These are phyloP conservation scores for Morpho achilles DNA, from an alignment of 2,888 invertebrate species.

Conservation along the genomic window DNA sequence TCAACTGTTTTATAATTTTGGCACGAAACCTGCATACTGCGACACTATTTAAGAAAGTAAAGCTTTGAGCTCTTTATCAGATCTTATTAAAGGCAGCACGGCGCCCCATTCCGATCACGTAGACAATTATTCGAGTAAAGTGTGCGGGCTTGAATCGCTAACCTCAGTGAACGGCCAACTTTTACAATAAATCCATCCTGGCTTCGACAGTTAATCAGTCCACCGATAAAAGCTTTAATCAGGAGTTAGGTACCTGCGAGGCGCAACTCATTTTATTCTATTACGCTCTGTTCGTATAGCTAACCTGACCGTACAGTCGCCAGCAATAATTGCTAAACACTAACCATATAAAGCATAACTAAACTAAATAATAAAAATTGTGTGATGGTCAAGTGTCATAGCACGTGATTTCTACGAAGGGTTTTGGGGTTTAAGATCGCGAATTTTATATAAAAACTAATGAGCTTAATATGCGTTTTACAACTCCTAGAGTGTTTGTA, in stretches of 20 bases:
- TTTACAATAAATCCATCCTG: conserved; percentile 78
- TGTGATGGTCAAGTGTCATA: too few species aligned
- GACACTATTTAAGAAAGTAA: conserved; percentile 24
- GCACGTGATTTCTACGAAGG: too few species aligned
- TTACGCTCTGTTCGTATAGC: conserved; percentile 26
- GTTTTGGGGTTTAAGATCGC: too few species aligned
- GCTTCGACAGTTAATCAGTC: conserved; percentile 78
- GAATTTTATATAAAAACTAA: too few species aligned
- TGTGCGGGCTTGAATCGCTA: conserved; percentile 77
- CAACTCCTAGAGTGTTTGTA: too few species aligned
- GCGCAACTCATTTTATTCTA: conserved; percentile 42
- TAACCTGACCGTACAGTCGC: conserved; percentile 17
- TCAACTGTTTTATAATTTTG: conserved; percentile 10
- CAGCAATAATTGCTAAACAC: too few species aligned
- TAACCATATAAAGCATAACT: too few species aligned
- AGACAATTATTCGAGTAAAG: conserved; percentile 78
- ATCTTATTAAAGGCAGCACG: conserved; percentile 69
- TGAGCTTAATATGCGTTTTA: too few species aligned
- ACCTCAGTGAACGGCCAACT: conserved; percentile 75
- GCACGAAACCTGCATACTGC: conserved; percentile 18
- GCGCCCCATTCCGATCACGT: conserved; percentile 74
- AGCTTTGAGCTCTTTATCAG: conserved; percentile 50
- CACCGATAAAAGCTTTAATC: conserved; percentile 77
- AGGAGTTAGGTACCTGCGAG: conserved; percentile 62
- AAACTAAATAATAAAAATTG: too few species aligned